Conservation (phyloP, 2,797 vertebrate genomes). For the Anas bahamensis region DNA sequence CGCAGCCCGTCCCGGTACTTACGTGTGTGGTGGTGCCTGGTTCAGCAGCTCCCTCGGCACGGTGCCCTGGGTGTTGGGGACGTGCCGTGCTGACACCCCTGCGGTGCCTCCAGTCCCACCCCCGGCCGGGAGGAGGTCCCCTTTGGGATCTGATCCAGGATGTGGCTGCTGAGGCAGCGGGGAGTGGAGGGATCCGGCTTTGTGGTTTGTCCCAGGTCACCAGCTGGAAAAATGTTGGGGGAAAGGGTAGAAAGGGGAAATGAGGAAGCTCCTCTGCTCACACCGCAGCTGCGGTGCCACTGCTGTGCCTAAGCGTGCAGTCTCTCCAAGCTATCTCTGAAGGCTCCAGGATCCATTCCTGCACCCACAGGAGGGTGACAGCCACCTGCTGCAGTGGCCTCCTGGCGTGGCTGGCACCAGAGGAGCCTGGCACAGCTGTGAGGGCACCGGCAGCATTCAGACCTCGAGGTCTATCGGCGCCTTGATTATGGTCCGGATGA, state of each 20-base stretch:
- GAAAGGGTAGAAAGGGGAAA: neutral
- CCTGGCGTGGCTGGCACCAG: accelerated
- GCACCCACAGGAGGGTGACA: no score
- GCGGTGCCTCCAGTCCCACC: neutral
- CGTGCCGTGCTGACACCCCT: accelerated
- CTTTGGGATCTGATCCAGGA: neutral
- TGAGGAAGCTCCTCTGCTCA: neutral
- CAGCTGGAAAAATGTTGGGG: neutral
- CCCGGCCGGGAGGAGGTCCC: neutral
- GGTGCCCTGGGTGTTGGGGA: neutral
- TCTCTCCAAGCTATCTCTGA: neutral
- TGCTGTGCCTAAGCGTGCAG: neutral
- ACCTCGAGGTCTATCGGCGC: accelerated
- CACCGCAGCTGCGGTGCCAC: neutral
- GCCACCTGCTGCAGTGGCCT: neutral
- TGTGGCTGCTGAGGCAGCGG: neutral
- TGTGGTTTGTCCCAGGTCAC: neutral
- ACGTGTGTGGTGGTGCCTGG: neutral
- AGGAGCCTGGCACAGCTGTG: neutral
- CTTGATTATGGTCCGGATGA: accelerated
- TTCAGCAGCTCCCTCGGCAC: neutral
- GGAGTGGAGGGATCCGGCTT: neutral
- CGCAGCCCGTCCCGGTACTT: neutral
- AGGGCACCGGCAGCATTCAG: accelerated
- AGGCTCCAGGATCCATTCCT: neutral